phyloP scores from a whole-genome alignment of 1,140 invertebrate species.

The Scaptomyza hsui region DNA sequence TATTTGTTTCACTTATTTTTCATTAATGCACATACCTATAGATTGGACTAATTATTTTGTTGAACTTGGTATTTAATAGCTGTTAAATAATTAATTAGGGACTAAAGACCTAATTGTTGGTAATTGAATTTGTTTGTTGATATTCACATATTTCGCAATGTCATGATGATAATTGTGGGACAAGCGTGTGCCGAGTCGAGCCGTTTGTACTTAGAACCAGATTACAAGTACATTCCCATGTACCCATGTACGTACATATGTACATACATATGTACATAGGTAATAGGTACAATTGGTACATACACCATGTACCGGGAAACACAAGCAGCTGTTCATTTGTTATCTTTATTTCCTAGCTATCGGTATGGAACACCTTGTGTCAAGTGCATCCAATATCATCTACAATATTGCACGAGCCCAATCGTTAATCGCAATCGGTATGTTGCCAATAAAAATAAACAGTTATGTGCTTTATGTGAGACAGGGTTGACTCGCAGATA shows the following conservation, averaged over 20 bases:
- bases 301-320: neutral
- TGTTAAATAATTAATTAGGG: conserved; percentile 2
- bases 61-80: neutral
- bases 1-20: neutral
- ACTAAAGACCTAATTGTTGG: neutral
- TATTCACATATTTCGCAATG: conserved; percentile 4
- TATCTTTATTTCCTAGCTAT: neutral
- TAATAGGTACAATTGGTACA: no score
- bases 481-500: no score
- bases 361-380: neutral
- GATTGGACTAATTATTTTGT: neutral
- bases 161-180: conserved; percentile 2
- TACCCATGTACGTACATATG: no score
- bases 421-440: neutral
- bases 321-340: neutral
- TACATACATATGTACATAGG: no score
- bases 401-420: neutral
- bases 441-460: neutral
- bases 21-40: neutral
- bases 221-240: neutral
- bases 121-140: neutral
- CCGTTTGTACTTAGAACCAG: neutral
- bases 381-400: neutral
- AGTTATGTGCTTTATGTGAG: neutral
- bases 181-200: neutral